Base-by-base conservation (phyloP, 2,113 vertebrate genomes). In the Oxyruncus cristatus region DNA sequence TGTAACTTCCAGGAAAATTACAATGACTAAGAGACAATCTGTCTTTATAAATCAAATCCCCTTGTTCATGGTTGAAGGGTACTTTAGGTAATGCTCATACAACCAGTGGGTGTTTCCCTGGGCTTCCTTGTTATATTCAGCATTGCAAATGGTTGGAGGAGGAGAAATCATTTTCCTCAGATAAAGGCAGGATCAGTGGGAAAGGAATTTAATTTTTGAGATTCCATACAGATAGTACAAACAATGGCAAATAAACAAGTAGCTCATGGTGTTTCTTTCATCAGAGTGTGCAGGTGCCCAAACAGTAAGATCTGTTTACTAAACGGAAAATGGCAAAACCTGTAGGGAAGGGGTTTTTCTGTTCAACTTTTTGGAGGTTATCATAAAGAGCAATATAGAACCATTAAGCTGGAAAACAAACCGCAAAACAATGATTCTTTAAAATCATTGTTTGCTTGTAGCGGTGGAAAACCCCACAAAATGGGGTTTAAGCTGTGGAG, bases 161-260 rank as follows among this genome's bases (percentile, higher is more conserved):
- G 89, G 63, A 95, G 73, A 86, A 91, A 81, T 84, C 77, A 4
- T 95, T 95, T 96, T 87, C 93, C 83, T 46, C 76, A 62, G 86
- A 68, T 91, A 92, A 91, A 92, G 91, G 83, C 88, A 89, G 63
- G 85, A 92, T 93, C 93, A 92, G 96, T 96, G 94, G 94, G 96
- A 95, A 97, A 92, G 95, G 95, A 94, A 92, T 88, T 84, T 91
- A 82, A 94, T 97, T 97, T 96, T 93, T 96, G 87, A 90, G 82
- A 88, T 96, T 97, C 97, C 95, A 95, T 95, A 74, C 70, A 74
- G 84, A 76, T 80, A 96, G 47, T 85, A 88, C 91, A 96, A 97
- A 94, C 92, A 91, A 88, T 91, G 83, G 86, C 88, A 93, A 93
- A 92, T 72, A 97, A 92, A 96, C 93, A 94, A 93, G 86, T 88